Conservation (phyloP, 1,140 invertebrate genomes). For the Drosophila mojavensis region DNA sequence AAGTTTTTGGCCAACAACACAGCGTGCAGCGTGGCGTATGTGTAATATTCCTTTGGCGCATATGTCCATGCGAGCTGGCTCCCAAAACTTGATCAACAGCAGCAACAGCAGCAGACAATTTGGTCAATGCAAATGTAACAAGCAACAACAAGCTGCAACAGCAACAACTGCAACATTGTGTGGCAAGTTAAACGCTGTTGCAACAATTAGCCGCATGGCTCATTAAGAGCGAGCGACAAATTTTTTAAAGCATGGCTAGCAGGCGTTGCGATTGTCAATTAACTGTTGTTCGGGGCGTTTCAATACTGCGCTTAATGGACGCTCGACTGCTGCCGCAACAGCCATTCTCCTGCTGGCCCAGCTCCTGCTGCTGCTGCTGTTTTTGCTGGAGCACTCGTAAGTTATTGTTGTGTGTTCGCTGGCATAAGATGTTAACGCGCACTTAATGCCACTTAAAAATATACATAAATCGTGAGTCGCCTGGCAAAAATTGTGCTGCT, state of each 20-base stretch:
- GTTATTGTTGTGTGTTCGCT: conserved; percentile 67
- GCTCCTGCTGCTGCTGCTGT: conserved; percentile 26
- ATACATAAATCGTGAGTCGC: conserved; percentile 68
- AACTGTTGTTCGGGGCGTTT: conserved; percentile 59
- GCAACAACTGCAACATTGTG: conserved; percentile 12
- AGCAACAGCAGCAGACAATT: conserved; percentile 32
- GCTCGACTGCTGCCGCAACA: conserved; percentile 24
- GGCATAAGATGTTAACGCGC: conserved; percentile 80
- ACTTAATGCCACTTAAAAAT: conserved; percentile 82
- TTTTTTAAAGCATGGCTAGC: conserved; percentile 48
- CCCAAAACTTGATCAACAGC: conserved; percentile 47
- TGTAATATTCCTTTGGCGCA: conserved; percentile 73
- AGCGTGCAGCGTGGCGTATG: conserved; percentile 64
- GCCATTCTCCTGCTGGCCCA: neutral
- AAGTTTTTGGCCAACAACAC: conserved; percentile 60
- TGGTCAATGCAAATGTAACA: conserved; percentile 65
- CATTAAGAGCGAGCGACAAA: conserved; percentile 55
- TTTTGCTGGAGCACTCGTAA: conserved; percentile 51
- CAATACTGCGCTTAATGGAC: conserved; percentile 54
- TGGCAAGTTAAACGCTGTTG: conserved; percentile 8
- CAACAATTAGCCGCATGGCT: conserved; percentile 63
- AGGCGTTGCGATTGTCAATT: conserved; percentile 61
- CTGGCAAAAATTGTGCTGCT: conserved; percentile 11
- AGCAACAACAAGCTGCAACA: conserved; percentile 1
- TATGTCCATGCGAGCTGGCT: conserved; percentile 40